Percentiles rank a stretch among this genome's conserved stretches.
Conservation (phyloP, 2,888 invertebrate species). For the Brassicogethes aeneus region DNA sequence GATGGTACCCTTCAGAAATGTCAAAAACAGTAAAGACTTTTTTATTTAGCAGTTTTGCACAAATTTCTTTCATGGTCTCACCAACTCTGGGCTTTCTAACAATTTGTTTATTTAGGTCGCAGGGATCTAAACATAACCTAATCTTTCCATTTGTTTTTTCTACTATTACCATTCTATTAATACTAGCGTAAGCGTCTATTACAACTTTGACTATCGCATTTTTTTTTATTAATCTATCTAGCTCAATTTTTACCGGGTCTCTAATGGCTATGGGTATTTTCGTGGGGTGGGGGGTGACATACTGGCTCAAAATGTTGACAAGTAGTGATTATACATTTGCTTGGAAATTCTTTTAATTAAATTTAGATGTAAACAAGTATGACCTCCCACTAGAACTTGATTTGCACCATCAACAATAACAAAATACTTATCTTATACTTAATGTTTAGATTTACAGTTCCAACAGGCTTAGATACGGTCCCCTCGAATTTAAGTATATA, state of each 20-base stretch:
- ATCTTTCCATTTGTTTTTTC: conserved; percentile 9
- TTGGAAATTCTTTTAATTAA: conserved; percentile 13
- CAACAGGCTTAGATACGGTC: conserved; percentile 10
- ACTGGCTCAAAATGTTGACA: conserved; percentile 5
- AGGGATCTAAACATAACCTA: conserved; percentile 6
- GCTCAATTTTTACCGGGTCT: background rate
- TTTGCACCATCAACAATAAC: conserved; percentile 12
- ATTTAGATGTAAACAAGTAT: conserved; percentile 11
- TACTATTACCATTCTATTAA: conserved; percentile 7
- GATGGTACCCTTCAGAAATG: conserved; percentile 5
- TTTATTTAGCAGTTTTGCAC: conserved; percentile 2
- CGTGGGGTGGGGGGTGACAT: conserved; percentile 5
- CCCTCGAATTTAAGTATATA: conserved; percentile 14
- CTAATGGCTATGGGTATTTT: conserved; percentile 6
- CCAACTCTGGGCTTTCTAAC: conserved; percentile 6
- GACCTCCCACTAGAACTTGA: conserved; percentile 10
- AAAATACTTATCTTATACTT: conserved; percentile 13
- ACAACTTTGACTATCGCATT: conserved; percentile 1
- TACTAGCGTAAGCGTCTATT: conserved; percentile 6
- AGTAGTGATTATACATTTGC: conserved; percentile 5
- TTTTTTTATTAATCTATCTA: conserved; percentile 7
- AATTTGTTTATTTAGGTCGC: conserved; percentile 7
- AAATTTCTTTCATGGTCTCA: conserved; percentile 8
- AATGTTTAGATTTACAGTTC: conserved; percentile 11
- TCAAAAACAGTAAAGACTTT: conserved; percentile 5